These are phyloP conservation scores for Choloepus hoffmanni DNA, from an alignment of 2,113 vertebrate genomes.

Conservation along the genomic window DNA sequence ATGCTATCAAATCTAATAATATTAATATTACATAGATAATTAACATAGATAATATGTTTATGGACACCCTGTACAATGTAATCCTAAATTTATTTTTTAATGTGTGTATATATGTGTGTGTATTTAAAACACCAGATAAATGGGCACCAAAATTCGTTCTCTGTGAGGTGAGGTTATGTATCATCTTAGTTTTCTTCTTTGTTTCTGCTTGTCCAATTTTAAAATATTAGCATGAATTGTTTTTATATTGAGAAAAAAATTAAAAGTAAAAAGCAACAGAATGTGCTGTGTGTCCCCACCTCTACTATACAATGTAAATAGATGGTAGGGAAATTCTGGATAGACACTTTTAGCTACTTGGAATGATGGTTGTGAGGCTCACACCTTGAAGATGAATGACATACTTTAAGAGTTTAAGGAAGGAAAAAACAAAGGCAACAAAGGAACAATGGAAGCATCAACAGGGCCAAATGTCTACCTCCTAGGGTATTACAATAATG, in stretches of 20 bases:
- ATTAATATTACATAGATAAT: neutral
- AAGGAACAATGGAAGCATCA: neutral
- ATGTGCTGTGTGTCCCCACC: neutral
- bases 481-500: neutral
- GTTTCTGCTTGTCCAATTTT: conserved; percentile 11
- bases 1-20: neutral
- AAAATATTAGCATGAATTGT: neutral
- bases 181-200: neutral
- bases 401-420: neutral
- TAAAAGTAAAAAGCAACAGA: neutral
- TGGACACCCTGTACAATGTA: neutral
- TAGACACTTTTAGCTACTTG: neutral
- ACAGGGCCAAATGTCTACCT: neutral
- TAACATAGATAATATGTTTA: neutral
- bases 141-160: conserved; percentile 5
- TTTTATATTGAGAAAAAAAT: neutral
- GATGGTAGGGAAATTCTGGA: neutral
- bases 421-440: neutral
- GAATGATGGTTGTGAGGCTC: neutral
- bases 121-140: conserved; percentile 48
- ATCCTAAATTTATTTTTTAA: conserved; percentile 10
- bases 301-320: neutral
- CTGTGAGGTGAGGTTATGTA: neutral
- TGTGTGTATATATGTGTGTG: neutral
- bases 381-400: neutral